Evolutionary conservation across 1,140 invertebrate genomes (phyloP).

Genomic region (Rhyzopertha dominica): DNA sequence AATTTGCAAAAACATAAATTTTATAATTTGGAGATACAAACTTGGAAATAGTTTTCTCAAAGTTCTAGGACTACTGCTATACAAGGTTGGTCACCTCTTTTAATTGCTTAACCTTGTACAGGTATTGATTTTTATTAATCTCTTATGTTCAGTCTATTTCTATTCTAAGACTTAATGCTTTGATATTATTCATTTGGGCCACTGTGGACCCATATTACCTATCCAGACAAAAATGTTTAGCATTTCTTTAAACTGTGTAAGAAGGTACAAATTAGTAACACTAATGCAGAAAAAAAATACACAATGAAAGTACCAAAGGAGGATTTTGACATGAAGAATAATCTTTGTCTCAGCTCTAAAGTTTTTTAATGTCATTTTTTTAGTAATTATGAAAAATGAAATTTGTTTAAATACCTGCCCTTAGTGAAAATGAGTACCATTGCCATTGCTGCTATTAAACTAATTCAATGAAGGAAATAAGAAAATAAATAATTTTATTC

Average conservation of each 20-base stretch:
- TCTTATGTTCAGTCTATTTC: background rate
- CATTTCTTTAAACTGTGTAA: constrained; percentile 6
- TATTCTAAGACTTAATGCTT: background rate
- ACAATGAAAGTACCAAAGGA: no score
- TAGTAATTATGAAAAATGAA: constrained; percentile 1
- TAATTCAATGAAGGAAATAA: background rate
- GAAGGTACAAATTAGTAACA: no score
- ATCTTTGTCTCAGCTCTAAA: constrained; percentile 6
- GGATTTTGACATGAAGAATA: constrained; percentile 6
- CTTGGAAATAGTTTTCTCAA: no score
- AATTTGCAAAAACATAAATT: no score
- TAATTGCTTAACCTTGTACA: no score
- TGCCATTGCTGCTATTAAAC: background rate
- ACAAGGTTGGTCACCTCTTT: no score
- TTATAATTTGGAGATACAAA: no score
- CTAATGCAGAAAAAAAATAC: no score
- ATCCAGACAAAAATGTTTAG: background rate
- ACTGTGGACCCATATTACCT: background rate
- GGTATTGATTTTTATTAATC: no score
- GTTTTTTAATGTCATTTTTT: background rate
- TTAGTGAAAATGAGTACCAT: background rate
- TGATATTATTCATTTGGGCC: background rate
- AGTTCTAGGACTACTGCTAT: no score
- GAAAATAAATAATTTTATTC: background rate
- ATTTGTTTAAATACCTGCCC: background rate